Conservation (phyloP, 2,797 vertebrate genomes). For the Sebastolobus alascanus region DNA sequence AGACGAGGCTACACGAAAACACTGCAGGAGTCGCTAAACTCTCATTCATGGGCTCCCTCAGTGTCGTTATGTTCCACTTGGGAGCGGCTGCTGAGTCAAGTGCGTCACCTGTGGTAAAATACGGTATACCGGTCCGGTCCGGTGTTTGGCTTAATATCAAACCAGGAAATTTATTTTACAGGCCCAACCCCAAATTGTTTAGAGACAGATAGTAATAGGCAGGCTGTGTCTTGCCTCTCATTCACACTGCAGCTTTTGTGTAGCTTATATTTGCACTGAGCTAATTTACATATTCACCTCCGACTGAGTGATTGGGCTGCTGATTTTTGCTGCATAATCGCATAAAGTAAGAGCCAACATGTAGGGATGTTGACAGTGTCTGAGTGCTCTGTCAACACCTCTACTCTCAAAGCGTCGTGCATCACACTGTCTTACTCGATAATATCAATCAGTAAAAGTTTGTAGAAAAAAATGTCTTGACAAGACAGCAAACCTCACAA, state of each 20-base stretch:
- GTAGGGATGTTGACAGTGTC: neutral
- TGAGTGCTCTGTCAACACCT: neutral
- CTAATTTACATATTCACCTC: conserved; percentile 2
- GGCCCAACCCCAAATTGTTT: neutral
- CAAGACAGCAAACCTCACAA: neutral
- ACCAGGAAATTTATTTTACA: neutral
- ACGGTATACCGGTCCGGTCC: neutral
- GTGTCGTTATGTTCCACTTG: neutral
- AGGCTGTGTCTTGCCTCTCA: neutral
- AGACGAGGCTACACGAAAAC: neutral
- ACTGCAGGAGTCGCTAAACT: neutral
- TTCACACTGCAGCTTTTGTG: neutral
- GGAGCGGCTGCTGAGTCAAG: neutral
- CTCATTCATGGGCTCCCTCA: neutral
- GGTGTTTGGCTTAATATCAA: neutral
- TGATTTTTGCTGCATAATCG: conserved; percentile 2
- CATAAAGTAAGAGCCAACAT: neutral
- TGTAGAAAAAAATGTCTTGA: neutral
- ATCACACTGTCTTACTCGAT: neutral
- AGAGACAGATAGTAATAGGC: neutral
- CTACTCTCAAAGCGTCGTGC: neutral
- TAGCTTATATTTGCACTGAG: neutral
- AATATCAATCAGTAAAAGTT: neutral
- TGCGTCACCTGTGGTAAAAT: neutral
- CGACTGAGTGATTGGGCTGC: neutral